Evolutionary conservation across 2,888 invertebrate genomes (phyloP), one percentile per base, ranked within the genome.

Genomic region (Malthinus flaveolus): DNA sequence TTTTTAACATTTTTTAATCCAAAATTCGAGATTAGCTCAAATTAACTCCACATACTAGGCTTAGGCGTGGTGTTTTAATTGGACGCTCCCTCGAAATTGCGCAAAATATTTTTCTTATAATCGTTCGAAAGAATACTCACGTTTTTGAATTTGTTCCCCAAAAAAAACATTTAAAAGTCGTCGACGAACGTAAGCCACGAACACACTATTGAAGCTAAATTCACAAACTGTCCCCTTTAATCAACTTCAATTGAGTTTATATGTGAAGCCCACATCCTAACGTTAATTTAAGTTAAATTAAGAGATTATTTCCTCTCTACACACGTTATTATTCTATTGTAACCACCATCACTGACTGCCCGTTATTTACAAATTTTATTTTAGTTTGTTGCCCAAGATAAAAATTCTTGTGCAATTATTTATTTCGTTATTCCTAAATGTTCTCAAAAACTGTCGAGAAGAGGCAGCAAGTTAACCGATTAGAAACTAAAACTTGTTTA

Each of bases 231-330:
- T 66, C 68, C 56, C 55, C 59, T 65, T 73, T 78, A 78, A 78
- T 78, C 72, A 76, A 73, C 63, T 63, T 74, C 77, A 78, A 78
- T 78, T 78, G 78, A 74, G 73, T 73, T 77, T 78, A 76, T 78
- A 78, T 77, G 74, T 72, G 73, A 73, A 76, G 73, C 78, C 78
- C 78, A 78, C 78, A 78, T 78, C 77, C 76, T 75, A 74, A 69
- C 71, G 74, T 75, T 75, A 76, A 78, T 78, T 78, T 75, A 77
- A 76, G 71, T 77, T 79, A 78, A 79, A 79, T 79, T 79, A 78
- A 79, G 78, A 79, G 79, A 79, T 79, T 79, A 77, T 78, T 79
- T 79, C 79, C 79, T 79, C 78, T 78, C 76, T 76, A 73, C 23
- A 23, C 75, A 75, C 72, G 76, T 76, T 76, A 78, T 78, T 78